Conservation (phyloP, 2,797 vertebrate genomes). For the Gadopsis bispinosus region DNA sequence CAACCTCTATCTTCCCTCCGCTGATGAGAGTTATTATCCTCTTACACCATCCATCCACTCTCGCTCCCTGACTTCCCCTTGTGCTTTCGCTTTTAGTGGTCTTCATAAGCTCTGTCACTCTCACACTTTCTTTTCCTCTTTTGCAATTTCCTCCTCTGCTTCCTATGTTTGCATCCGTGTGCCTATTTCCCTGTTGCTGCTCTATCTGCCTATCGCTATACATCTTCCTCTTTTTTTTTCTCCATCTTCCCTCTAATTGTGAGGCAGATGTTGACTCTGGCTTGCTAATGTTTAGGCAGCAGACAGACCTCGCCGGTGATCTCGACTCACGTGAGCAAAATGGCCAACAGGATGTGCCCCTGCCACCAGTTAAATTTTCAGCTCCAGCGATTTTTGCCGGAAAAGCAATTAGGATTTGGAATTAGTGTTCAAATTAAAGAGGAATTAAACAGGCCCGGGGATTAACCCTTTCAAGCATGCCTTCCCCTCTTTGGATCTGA, state of each 20-base stretch:
- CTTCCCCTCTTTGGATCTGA: constrained; percentile 67
- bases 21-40: constrained; percentile 70
- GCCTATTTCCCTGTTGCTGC: constrained; percentile 6
- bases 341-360: constrained; percentile 54
- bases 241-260: constrained; percentile 50
- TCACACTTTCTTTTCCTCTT: constrained; percentile 26
- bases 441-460: constrained; percentile 91
- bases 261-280: constrained; percentile 69
- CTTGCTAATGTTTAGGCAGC: constrained; percentile 63
- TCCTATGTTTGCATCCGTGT: constrained; percentile 34
- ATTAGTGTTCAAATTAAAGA: constrained; percentile 97
- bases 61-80: constrained; percentile 38
- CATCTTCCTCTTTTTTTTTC: constrained; percentile 26
- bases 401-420: constrained; percentile 98
- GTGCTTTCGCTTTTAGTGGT: constrained; percentile 53
- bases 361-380: constrained; percentile 93
- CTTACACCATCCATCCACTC: constrained; percentile 46
- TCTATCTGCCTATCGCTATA: constrained; percentile 25
- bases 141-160: constrained; percentile 46
- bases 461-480: constrained; percentile 91
- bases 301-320: constrained; percentile 58
- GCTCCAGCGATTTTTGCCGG: constrained; percentile 90
- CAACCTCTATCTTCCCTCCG: constrained; percentile 46
- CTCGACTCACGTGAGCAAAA: constrained; percentile 56
- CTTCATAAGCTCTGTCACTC: constrained; percentile 42